phyloP scores from a whole-genome alignment of 53 echinoderm and acorn worm genomes.

The Holothuria leucospilota region DNA sequence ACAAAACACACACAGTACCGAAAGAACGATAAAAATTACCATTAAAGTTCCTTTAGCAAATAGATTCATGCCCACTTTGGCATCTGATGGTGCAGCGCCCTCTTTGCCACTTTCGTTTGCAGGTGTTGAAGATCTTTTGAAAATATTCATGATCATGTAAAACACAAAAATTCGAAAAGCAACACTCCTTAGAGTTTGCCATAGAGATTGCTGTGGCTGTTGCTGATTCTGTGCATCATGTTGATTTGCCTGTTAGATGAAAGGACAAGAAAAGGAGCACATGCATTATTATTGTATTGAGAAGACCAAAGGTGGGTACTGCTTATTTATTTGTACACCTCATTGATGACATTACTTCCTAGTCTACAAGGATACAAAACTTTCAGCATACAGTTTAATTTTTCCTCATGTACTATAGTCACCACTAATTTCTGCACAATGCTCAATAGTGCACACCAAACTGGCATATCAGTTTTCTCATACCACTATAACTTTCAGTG shows the following conservation, averaged over 20 bases:
- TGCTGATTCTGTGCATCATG: conserved; percentile 57
- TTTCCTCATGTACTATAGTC: no score
- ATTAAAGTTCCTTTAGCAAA: conserved; percentile 83
- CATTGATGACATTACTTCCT: no score
- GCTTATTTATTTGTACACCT: no score
- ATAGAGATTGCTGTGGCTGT: conserved; percentile 76
- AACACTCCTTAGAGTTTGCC: conserved; percentile 90
- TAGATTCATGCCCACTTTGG: conserved; percentile 71
- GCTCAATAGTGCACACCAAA: no score
- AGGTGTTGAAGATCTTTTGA: conserved; percentile 73
- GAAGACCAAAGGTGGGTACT: no score
- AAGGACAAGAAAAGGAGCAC: neutral
- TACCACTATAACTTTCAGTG: no score
- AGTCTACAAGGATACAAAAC: no score
- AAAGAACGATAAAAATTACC: conserved; percentile 39
- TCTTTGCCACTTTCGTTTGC: conserved; percentile 35
- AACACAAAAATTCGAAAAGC: conserved; percentile 95
- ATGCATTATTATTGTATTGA: no score
- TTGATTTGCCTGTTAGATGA: conserved; percentile 24
- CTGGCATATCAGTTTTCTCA: no score
- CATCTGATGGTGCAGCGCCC: conserved; percentile 27
- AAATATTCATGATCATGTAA: conserved; percentile 96
- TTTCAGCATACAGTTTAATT: no score
- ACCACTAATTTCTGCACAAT: no score
- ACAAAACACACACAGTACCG: no score